These are phyloP conservation scores for Palythoa grandiflora DNA, from an alignment of 92 coral and sea anemone species.

Conservation along the genomic window DNA sequence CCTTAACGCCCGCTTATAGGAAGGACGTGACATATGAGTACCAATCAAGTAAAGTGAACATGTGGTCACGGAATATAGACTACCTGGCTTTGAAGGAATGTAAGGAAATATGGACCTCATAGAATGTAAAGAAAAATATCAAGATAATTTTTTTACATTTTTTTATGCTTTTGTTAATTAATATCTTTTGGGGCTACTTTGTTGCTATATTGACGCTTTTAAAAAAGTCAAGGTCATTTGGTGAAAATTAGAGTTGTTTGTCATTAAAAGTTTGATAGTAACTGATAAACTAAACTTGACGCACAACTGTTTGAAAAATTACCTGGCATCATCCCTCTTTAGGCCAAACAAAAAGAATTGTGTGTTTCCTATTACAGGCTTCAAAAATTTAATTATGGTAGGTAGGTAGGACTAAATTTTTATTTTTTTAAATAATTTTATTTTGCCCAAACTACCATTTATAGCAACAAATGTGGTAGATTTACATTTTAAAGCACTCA, in stretches of 20 bases:
- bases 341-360: no score
- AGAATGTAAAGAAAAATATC: neutral
- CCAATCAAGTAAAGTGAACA: neutral
- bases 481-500: no score
- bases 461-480: no score
- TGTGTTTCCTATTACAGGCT: no score
- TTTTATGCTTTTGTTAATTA: no score
- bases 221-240: constrained; percentile 5
- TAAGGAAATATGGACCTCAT: neutral
- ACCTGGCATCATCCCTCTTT: neutral
- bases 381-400: no score
- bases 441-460: no score
- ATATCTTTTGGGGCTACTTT: no score
- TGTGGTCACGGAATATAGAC: constrained; percentile 1
- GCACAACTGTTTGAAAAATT: neutral
- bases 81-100: neutral
- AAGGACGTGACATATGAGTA: constrained; percentile 10
- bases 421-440: no score
- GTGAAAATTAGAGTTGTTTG: neutral
- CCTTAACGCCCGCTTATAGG: constrained; percentile 6
- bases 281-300: neutral
- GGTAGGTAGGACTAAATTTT: no score
- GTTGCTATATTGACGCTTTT: neutral
- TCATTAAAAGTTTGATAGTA: neutral
- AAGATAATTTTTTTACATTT: neutral